These are phyloP conservation scores for Tineola bisselliella DNA, from an alignment of 2,888 invertebrate genomes.

Conservation along the genomic window DNA sequence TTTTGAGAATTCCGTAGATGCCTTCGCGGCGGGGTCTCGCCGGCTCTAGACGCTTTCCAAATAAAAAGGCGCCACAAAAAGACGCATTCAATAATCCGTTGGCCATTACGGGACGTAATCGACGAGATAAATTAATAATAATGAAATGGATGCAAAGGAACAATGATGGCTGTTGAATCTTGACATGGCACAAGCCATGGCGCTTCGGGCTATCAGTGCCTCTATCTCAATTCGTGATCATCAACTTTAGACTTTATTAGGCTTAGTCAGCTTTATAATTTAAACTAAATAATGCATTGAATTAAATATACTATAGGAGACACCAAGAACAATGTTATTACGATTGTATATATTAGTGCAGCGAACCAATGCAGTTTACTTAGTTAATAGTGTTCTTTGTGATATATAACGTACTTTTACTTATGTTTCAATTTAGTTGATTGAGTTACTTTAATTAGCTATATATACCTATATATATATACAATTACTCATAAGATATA, in stretches of 20 bases:
- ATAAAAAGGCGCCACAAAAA: constrained; percentile 67
- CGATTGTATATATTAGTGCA: too few relatives aligned
- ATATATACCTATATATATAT: too few relatives aligned
- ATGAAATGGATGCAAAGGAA: constrained; percentile 25
- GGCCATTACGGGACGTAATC: constrained; percentile 62
- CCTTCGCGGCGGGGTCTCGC: constrained; percentile 58
- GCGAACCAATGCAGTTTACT: too few relatives aligned
- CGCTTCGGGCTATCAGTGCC: background rate
- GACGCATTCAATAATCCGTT: constrained; percentile 64
- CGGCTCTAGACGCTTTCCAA: constrained; percentile 60
- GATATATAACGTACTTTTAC: too few relatives aligned
- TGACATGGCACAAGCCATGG: constrained; percentile 8
- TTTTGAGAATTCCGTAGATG: constrained; percentile 65
- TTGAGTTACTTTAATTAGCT: too few relatives aligned
- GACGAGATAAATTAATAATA: constrained; percentile 65
- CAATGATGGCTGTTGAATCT: constrained; percentile 3
- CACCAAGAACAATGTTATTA: too few relatives aligned
- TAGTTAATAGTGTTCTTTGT: too few relatives aligned
- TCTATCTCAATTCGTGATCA: background rate
- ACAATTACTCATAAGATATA: too few relatives aligned
- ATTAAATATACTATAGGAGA: too few relatives aligned
- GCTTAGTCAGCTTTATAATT: background rate
- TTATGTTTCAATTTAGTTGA: too few relatives aligned
- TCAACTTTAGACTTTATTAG: background rate
- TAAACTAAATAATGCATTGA: too few relatives aligned